Evolutionary conservation across 2,888 invertebrate species (phyloP).

Genomic region (Trilocha varians): DNA sequence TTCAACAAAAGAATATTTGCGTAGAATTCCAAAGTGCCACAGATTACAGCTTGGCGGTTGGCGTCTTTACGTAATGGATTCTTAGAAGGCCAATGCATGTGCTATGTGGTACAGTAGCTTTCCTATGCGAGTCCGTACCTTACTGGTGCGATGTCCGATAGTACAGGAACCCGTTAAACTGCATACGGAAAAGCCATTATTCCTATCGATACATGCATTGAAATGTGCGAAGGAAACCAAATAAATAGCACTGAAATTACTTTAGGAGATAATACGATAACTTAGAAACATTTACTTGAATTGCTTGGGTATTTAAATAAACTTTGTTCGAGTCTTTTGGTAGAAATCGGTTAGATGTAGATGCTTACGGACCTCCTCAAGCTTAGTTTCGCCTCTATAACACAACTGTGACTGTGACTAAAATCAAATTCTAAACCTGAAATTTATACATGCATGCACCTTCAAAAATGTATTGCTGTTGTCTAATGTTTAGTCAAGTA

Average conservation of each 20-base stretch:
- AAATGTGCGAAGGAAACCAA: background rate
- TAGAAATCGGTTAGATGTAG: no score
- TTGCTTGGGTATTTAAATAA: no score
- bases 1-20: slow-evolving; percentile 13
- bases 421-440: no score
- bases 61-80: background rate
- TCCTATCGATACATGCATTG: background rate
- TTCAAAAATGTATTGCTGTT: no score
- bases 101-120: background rate
- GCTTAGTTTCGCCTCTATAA: no score
- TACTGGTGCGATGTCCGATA: background rate
- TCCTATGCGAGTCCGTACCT: background rate
- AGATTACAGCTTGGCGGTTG: background rate
- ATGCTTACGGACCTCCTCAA: no score
- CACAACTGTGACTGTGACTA: no score
- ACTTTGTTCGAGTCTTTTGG: no score
- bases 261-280: background rate
- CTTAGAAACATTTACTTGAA: no score
- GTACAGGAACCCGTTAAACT: background rate
- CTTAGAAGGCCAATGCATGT: background rate
- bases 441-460: no score
- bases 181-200: background rate
- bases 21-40: background rate
- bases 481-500: no score
- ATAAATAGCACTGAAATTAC: background rate